Evolutionary conservation across 2,888 invertebrate species (phyloP).

Genomic region (Drosophila birchii): DNA sequence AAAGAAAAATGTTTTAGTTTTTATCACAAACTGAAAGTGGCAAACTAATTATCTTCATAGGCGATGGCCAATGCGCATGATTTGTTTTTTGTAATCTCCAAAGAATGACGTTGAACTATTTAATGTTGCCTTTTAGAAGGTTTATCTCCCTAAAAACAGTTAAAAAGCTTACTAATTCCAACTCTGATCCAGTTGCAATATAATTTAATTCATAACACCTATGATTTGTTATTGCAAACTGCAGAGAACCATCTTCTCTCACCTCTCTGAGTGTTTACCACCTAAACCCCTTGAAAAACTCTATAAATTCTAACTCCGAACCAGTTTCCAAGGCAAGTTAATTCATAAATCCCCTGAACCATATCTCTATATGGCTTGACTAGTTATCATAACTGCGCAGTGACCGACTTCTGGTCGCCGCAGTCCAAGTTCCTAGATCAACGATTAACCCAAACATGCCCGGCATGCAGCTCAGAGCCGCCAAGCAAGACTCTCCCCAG

Average conservation of each 20-base stretch:
- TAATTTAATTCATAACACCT: too few relatives aligned
- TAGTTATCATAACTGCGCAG: conserved; percentile 45
- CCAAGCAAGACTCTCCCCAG: conserved; percentile 1
- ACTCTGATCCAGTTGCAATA: too few relatives aligned
- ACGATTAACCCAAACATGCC: conserved; percentile 40
- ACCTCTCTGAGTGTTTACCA: background rate
- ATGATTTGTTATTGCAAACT: background rate
- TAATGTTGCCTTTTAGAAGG: too few relatives aligned
- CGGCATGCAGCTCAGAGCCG: conserved; percentile 23
- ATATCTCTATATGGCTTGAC: conserved; percentile 27
- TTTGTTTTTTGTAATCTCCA: too few relatives aligned
- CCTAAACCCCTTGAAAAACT: background rate
- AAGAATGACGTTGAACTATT: too few relatives aligned
- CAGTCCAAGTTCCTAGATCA: conserved; percentile 34
- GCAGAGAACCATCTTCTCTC: background rate
- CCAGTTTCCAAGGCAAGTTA: background rate
- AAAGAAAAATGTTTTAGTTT: too few relatives aligned
- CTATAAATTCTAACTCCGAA: background rate
- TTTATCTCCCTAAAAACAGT: too few relatives aligned
- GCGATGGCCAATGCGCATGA: too few relatives aligned
- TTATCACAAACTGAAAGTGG: background rate
- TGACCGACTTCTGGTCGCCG: conserved; percentile 42
- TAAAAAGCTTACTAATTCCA: too few relatives aligned
- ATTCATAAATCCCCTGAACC: conserved; percentile 30
- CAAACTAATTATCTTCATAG: too few relatives aligned